Percentiles rank a stretch among this genome's conserved stretches.
These are phyloP conservation scores for Melieria picta DNA, from an alignment of 2,888 invertebrate genomes.

Conservation along the genomic window DNA sequence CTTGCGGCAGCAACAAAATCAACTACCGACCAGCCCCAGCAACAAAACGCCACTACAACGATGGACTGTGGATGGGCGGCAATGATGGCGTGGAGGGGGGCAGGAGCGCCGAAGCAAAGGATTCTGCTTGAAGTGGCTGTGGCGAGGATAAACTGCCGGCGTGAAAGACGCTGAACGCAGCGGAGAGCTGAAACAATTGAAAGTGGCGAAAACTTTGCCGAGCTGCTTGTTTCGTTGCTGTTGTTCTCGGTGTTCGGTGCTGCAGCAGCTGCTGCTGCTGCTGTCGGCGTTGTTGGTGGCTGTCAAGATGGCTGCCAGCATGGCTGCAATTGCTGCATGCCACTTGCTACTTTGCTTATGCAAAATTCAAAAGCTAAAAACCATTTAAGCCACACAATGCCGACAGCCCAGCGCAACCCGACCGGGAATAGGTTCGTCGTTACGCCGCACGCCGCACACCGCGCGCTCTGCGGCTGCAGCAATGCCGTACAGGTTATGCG, in stretches of 20 bases:
- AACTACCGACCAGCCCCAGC: background rate
- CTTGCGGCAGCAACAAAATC: slow-evolving; percentile 6
- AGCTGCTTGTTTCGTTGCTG: background rate
- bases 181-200: slow-evolving; percentile 20
- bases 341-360: slow-evolving; percentile 9
- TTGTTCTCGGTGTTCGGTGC: slow-evolving; percentile 16
- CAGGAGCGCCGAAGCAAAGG: background rate
- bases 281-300: background rate
- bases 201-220: slow-evolving; percentile 28
- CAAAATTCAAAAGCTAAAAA: slow-evolving; percentile 22
- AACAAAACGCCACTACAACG: background rate
- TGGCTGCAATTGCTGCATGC: background rate
- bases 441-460: too few species aligned
- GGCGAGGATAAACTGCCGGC: too few species aligned
- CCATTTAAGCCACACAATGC: slow-evolving; percentile 16
- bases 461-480: too few species aligned
- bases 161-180: too few species aligned
- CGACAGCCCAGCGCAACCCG: background rate
- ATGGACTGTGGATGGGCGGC: background rate
- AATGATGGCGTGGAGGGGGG: background rate
- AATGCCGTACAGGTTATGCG: too few species aligned
- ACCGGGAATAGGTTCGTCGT: too few species aligned
- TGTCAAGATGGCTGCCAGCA: background rate
- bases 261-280: background rate
- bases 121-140: slow-evolving; percentile 5